Evolutionary conservation across 2,113 vertebrate species (phyloP), one percentile per base, ranked within the genome.

Genomic region (Felis catus): DNA sequence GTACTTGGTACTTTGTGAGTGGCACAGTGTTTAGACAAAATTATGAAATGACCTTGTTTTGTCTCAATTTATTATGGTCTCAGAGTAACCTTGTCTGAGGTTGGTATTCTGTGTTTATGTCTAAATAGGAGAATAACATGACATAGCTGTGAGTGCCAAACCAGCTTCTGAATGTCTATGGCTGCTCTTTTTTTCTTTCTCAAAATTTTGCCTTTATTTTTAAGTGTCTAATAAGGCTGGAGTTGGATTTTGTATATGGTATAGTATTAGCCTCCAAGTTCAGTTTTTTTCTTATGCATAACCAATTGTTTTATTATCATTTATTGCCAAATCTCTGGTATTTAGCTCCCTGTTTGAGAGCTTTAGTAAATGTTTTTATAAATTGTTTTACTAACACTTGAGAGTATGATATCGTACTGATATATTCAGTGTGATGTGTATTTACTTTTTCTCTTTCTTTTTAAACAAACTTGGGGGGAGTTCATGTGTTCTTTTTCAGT

Each of bases 281-380:
- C 29, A 89, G 83, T 70, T 70, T 79, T 66, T 94, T 80, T 58
- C 45, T 82, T 58, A 58, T 39, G 21, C 33, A 39, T 87, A 87
- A 66, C 5, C 79, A 96, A 91, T 94, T 79, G 53, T 61, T 7
- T 73, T 73, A 66, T 9, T 55, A 18, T 80, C 11, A 76, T 87
- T 81, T 96, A 63, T 83, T 82, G 58, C 58, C 58, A 91, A 66
- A 66, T 61, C 68, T 91, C 55, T 74, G 31, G 27, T 87, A 25
- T 81, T 87, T 68, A 88, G 79, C n/a, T 68, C 29, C 41, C 21
- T 93, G 53, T 92, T 97, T 96, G 80, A 95, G 83, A 90, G 76
- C 27, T 55, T 61, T 95, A n/a, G 23, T 80, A 84, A 95, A 87
- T 95, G 9, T 85, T n/a, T 23, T 96, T 76, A 73, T 53, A 39